Conservation (phyloP, 2,888 invertebrate genomes). For the Busseola fusca region DNA sequence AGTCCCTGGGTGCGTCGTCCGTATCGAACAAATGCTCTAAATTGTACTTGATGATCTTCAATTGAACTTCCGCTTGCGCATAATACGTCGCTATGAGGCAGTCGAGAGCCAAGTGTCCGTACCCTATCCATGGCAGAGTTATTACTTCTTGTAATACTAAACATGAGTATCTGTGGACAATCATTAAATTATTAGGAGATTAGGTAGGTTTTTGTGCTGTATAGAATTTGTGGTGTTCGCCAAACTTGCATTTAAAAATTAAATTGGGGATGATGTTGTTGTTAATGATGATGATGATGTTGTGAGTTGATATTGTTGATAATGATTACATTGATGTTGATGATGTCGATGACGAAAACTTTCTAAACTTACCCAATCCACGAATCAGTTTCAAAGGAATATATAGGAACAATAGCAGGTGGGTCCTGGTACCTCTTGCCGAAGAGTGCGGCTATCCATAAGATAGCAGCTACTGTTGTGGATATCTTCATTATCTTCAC, state of each 20-base stretch:
- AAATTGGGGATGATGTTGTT: not conserved
- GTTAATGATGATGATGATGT: not conserved
- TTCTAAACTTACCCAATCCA: slow-evolving; percentile 64
- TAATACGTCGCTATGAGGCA: slow-evolving; percentile 66
- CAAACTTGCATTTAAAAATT: slow-evolving; percentile 1
- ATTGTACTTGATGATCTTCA: slow-evolving; percentile 71
- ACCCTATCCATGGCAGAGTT: slow-evolving; percentile 63
- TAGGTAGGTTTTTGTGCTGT: not conserved
- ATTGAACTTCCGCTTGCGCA: slow-evolving; percentile 68
- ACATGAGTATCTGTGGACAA: slow-evolving; percentile 62
- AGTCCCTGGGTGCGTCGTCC: not conserved
- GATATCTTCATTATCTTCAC: slow-evolving; percentile 32
- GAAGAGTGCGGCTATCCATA: slow-evolving; percentile 59
- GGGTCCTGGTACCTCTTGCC: slow-evolving; percentile 59
- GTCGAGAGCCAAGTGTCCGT: slow-evolving; percentile 68
- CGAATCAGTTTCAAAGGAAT: slow-evolving; percentile 65
- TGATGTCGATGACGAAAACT: not conserved
- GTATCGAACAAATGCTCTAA: slow-evolving; percentile 63
- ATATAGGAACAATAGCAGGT: slow-evolving; percentile 54
- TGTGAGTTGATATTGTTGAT: too few relatives aligned
- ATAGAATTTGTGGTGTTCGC: not conserved
- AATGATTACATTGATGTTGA: not conserved
- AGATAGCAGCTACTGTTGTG: slow-evolving; percentile 3
- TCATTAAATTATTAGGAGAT: not conserved
- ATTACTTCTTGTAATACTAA: slow-evolving; percentile 59